phyloP scores from a whole-genome alignment of 1,140 invertebrate genomes.

The Drosophila ananassae region DNA sequence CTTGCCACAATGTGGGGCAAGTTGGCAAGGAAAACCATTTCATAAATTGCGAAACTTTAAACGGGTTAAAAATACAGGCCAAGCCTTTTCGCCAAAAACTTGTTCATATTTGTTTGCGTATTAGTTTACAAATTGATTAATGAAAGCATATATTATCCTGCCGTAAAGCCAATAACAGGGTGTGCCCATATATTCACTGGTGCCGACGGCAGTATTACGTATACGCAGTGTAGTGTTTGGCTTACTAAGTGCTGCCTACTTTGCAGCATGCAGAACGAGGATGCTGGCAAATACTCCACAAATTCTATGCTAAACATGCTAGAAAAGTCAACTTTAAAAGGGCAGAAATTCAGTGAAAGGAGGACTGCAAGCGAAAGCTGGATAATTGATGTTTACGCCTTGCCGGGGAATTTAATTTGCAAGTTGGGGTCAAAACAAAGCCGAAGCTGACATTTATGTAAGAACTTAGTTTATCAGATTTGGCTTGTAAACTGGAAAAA shows the following conservation, averaged over 20 bases:
- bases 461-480: background rate
- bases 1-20: too few species aligned
- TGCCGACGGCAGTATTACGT: slow-evolving; percentile 19
- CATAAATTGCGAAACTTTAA: background rate
- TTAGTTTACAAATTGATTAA: slow-evolving; percentile 49
- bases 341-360: background rate
- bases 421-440: background rate
- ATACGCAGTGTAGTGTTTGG: slow-evolving; percentile 47
- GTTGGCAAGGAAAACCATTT: background rate
- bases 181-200: slow-evolving; percentile 4
- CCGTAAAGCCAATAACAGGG: slow-evolving; percentile 15
- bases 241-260: slow-evolving; percentile 40
- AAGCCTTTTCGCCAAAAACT: slow-evolving; percentile 25
- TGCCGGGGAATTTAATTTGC: slow-evolving; percentile 1
- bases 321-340: background rate
- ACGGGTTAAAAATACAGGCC: slow-evolving; percentile 2
- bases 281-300: slow-evolving; percentile 5
- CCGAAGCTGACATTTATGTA: background rate
- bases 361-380: background rate
- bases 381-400: slow-evolving; percentile 26
- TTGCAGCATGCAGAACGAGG: slow-evolving; percentile 24
- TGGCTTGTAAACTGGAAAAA: background rate
- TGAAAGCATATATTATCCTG: slow-evolving; percentile 27
- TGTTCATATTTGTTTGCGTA: slow-evolving; percentile 34
- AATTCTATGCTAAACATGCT: slow-evolving; percentile 21